phyloP scores from a whole-genome alignment of 2,113 vertebrate species.

The Elaphurus davidianus region DNA sequence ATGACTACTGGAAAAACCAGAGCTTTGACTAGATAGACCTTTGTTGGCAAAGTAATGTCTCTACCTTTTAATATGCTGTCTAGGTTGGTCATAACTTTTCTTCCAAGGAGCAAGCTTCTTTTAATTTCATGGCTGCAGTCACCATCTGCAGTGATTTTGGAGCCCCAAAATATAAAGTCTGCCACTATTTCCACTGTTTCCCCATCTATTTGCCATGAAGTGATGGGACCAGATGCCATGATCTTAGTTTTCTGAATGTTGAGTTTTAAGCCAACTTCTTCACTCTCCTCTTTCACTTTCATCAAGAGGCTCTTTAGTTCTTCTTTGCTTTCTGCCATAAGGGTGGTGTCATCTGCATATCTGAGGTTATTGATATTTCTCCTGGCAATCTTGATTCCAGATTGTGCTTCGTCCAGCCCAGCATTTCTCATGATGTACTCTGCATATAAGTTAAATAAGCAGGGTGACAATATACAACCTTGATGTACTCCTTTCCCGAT shows the following conservation, averaged over 20 bases:
- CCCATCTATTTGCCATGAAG: not conserved
- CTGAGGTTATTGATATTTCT: not conserved
- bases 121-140: not conserved
- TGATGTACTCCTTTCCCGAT: accelerated
- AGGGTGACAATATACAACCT: not conserved
- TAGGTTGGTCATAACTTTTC: not conserved
- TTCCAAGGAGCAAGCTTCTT: not conserved
- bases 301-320: not conserved
- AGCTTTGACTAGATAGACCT: not conserved
- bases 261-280: not conserved
- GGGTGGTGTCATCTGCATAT: not conserved
- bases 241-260: not conserved
- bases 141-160: not conserved
- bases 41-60: not conserved
- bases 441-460: not conserved
- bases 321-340: not conserved
- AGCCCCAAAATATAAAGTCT: accelerated
- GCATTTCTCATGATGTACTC: not conserved
- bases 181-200: not conserved
- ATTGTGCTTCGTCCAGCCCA: not conserved
- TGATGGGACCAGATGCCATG: not conserved
- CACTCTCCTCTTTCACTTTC: not conserved
- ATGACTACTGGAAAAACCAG: not conserved
- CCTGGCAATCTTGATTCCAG: not conserved
- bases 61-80: not conserved